Evolutionary conservation across 2,888 invertebrate species (phyloP).

Genomic region (Meandrusa payeni): DNA sequence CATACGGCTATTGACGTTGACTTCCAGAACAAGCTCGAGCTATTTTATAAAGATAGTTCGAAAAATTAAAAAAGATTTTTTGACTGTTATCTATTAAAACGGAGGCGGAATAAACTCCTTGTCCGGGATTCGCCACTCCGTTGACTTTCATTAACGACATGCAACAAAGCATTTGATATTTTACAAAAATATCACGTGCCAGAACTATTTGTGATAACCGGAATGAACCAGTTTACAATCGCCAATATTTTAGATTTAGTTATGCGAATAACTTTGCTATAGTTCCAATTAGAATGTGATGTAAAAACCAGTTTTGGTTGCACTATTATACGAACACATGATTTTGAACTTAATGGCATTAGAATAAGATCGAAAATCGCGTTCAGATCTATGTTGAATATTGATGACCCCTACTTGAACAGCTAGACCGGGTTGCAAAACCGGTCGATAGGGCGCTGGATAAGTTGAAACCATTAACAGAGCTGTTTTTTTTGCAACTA

Average conservation of each 20-base stretch:
- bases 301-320: constrained; percentile 24
- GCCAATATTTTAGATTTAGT: constrained; percentile 12
- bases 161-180: no score
- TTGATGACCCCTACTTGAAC: constrained; percentile 32
- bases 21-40: no score
- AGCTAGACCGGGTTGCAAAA: constrained; percentile 35
- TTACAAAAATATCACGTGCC: no score
- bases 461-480: constrained; percentile 28
- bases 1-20: no score
- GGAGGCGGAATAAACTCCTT: no score
- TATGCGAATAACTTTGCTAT: constrained; percentile 17
- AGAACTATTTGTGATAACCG: neutral
- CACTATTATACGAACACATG: neutral
- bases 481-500: constrained; percentile 25
- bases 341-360: constrained; percentile 18
- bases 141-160: no score
- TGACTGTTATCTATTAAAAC: no score
- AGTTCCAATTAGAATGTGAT: constrained; percentile 24
- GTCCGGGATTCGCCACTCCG: no score
- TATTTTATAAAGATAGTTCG: no score
- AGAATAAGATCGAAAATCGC: constrained; percentile 24
- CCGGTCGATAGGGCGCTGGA: constrained; percentile 35
- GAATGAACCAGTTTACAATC: constrained; percentile 7
- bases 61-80: no score
- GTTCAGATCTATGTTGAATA: constrained; percentile 15